These are phyloP conservation scores for Nannospalax galili DNA, from an alignment of 2,113 vertebrate species.

Conservation along the genomic window DNA sequence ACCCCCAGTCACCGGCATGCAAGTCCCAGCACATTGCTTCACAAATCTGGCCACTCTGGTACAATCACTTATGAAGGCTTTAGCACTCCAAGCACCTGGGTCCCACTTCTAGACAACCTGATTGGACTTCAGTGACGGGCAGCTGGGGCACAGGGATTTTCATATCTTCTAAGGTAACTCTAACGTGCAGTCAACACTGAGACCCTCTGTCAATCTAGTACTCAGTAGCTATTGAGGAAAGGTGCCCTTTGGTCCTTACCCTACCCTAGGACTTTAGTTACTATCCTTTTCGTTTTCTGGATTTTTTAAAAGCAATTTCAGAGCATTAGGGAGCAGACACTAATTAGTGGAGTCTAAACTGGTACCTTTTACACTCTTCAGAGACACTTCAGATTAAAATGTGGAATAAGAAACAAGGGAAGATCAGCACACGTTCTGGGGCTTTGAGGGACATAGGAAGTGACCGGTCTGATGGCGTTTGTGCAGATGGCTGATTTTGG, in stretches of 20 bases:
- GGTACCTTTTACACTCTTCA: background rate
- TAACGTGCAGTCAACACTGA: too few species aligned
- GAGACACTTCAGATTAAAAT: background rate
- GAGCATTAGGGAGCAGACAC: background rate
- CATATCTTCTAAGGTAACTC: background rate
- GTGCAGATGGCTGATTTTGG: background rate
- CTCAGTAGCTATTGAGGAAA: background rate
- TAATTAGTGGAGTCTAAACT: background rate
- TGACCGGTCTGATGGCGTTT: fast-evolving
- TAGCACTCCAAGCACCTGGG: background rate
- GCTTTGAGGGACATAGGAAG: background rate
- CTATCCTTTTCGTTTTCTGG: background rate
- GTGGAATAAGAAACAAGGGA: background rate
- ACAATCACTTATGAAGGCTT: background rate
- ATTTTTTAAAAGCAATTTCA: background rate
- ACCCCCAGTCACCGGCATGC: fast-evolving
- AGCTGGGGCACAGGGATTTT: background rate
- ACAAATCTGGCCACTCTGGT: background rate
- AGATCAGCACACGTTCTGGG: too few species aligned
- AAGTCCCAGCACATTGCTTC: fast-evolving
- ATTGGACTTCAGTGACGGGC: too few species aligned
- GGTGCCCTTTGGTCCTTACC: fast-evolving
- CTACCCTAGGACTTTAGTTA: background rate
- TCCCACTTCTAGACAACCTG: background rate
- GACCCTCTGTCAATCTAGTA: fast-evolving